Evolutionary conservation across 2,113 vertebrate species (phyloP).

Genomic region (Brienomyrus longianalis): DNA sequence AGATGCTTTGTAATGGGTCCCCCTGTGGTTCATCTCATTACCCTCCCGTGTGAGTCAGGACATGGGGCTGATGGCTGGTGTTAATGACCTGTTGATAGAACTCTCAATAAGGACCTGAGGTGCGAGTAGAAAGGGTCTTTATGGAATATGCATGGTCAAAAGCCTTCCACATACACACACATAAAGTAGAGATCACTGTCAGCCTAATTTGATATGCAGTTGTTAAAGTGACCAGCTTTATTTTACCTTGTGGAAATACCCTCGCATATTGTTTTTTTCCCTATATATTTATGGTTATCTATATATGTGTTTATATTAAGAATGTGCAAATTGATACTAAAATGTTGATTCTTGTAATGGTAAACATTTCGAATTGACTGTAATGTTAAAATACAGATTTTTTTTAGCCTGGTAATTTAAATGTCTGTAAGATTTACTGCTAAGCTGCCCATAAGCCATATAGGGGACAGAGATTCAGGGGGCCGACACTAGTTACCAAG

Average conservation of each 20-base stretch:
- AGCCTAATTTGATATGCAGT: not conserved
- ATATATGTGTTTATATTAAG: not conserved
- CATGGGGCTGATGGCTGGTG: constrained; percentile 43
- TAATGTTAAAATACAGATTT: not conserved
- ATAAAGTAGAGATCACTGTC: constrained; percentile 10
- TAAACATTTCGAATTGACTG: not conserved
- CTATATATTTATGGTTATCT: not conserved
- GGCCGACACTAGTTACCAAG: not conserved
- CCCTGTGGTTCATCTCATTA: not conserved
- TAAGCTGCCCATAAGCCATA: not conserved
- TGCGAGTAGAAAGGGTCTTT: not conserved
- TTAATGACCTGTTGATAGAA: constrained; percentile 56
- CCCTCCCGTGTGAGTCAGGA: constrained; percentile 16
- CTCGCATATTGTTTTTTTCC: not conserved
- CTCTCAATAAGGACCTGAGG: not conserved
- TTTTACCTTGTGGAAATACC: not conserved
- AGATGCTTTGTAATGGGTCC: not conserved
- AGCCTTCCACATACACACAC: not conserved
- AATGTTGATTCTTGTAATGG: not conserved
- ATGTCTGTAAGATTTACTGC: not conserved
- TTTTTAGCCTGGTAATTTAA: not conserved
- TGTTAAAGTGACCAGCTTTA: not conserved
- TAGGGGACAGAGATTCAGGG: not conserved
- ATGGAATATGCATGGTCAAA: not conserved
- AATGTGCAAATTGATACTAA: not conserved